Evolutionary conservation across 1,140 invertebrate species (phyloP).

Genomic region (Bursaphelenchus mucronatus): DNA sequence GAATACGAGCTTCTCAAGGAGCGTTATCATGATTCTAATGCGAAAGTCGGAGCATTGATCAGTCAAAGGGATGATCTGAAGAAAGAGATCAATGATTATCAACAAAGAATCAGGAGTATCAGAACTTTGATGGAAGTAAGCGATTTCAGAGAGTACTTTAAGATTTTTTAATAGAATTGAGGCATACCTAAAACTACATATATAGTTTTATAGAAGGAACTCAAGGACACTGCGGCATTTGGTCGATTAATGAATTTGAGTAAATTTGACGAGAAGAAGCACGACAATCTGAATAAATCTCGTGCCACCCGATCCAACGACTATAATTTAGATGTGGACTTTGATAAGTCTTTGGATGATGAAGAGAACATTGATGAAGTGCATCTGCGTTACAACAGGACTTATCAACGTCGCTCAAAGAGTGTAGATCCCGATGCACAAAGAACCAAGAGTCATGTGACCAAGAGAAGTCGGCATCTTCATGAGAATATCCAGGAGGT

Average conservation of each 20-base stretch:
- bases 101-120: slow-evolving; percentile 1
- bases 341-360: background rate
- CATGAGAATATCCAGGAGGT: slow-evolving; percentile 1
- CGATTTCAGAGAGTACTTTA: background rate
- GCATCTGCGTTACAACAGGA: background rate
- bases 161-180: background rate
- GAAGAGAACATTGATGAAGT: background rate
- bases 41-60: background rate
- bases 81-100: background rate
- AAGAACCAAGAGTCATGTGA: background rate
- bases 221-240: slow-evolving; percentile 3
- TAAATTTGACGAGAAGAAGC: background rate
- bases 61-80: background rate
- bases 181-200: no score
- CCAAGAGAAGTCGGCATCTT: slow-evolving; percentile 2
- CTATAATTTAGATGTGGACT: no score
- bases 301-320: background rate
- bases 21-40: background rate
- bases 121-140: background rate
- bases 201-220: background rate
- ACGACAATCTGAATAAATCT: background rate
- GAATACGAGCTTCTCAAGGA: slow-evolving; percentile 2
- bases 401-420: slow-evolving; percentile 7
- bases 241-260: background rate
- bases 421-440: background rate